Conservation (phyloP, 53 echinoderm and acorn worm species). For the Holothuria leucospilota region DNA sequence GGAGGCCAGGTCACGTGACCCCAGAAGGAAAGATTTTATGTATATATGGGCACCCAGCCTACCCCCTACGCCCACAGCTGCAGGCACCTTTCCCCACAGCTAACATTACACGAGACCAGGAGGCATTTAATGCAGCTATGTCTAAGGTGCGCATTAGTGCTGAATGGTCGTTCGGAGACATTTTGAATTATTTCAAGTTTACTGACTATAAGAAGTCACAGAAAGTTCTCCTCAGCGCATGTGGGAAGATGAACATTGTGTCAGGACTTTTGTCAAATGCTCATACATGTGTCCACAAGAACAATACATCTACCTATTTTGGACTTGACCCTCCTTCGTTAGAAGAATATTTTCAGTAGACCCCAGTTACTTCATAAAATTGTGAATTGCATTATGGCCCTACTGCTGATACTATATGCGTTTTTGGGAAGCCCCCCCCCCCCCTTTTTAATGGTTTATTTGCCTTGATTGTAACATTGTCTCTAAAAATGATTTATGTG, state of each 20-base stretch:
- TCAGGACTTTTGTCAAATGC: slow-evolving; percentile 69
- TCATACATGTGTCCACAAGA: slow-evolving; percentile 58
- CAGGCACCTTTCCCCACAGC: slow-evolving; percentile 58
- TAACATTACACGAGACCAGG: slow-evolving; percentile 61
- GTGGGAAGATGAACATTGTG: slow-evolving; percentile 71
- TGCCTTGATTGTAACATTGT: too few species aligned
- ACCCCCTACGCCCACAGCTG: slow-evolving; percentile 68
- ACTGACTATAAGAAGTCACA: slow-evolving; percentile 52
- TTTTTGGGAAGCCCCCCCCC: too few species aligned
- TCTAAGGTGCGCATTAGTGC: slow-evolving; percentile 60
- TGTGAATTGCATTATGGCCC: too few species aligned
- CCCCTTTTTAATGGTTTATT: too few species aligned
- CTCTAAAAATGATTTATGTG: too few species aligned
- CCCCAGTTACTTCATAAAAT: too few species aligned
- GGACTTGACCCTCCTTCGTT: slow-evolving; percentile 64
- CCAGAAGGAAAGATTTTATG: slow-evolving; percentile 54
- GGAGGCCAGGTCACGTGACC: slow-evolving; percentile 48
- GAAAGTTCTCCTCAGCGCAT: slow-evolving; percentile 53
- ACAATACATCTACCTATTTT: slow-evolving; percentile 62
- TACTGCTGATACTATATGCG: too few species aligned
- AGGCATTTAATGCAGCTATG: slow-evolving; percentile 60
- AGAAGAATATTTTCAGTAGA: slow-evolving; percentile 67
- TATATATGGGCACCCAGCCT: slow-evolving; percentile 65
- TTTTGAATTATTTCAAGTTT: slow-evolving; percentile 55
- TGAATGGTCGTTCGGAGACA: slow-evolving; percentile 71